Evolutionary conservation across 2,888 invertebrate genomes (phyloP), one percentile per base, ranked within the genome.

Genomic region (Hirtodrosophila cameraria): DNA sequence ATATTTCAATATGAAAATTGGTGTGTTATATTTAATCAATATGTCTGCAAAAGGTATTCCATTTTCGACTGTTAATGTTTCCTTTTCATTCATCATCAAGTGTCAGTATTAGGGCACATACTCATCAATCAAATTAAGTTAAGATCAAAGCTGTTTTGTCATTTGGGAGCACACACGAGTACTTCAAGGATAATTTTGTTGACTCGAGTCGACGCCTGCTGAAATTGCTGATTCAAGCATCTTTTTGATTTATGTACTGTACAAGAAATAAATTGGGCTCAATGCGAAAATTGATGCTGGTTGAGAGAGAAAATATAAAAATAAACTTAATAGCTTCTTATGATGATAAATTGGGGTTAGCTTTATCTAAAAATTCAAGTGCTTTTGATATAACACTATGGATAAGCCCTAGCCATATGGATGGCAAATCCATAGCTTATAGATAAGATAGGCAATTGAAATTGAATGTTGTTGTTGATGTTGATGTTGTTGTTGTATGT

Each of bases 91-190:
- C n/a, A n/a, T n/a, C 48, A 31, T 52, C 61, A 62, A 65, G 75
- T 74, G 80, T 61, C 83, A 70, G 67, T 58, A 52, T 23, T 39
- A 15, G 45, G 27, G 35, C 39, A 49, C 50, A 49, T 38, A 16
- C 64, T 69, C 68, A 80, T 83, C 84, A 80, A 84, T 80, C 79
- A 80, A 77, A 80, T 71, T 48, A 61, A 60, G 36, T 35, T 23
- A 57, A 71, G 61, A 61, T 66, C 73, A 72, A 73, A 64, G 54
- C 58, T 18, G 31, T 30, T 53, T 45, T 50, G 42, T 39, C 69
- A 60, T 54, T 64, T 42, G 53, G 64, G 53, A 35, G 36, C 41
- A 48, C 55, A 55, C 48, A 46, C 33, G 16, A 16, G 28, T 18
- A 2, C 25, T n/a, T n/a, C 12, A 6, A 60, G 67, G 67, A 67